Evolutionary conservation across 2,797 vertebrate genomes (phyloP), one percentile per base, ranked within the genome.

Genomic region (Aselliscus stoliczkanus): DNA sequence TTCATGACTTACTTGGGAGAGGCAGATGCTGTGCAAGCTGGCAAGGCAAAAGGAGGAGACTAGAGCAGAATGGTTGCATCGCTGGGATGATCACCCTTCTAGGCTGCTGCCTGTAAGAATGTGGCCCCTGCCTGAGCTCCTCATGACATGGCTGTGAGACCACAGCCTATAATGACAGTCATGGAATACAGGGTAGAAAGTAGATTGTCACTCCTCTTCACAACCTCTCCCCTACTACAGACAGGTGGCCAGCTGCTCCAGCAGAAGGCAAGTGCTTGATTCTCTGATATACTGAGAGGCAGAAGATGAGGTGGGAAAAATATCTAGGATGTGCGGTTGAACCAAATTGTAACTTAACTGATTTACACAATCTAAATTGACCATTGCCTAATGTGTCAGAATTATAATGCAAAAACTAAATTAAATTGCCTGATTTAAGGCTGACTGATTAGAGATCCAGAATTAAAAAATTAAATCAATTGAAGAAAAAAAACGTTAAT

Each of bases 331-430:
- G 39, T 13, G 12, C 21, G 60, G 8, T 27, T 42, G 52, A 70
- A 39, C 4, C 15, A 88, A 92, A 62, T 7, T 50, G 4, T 92
- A 80, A 73, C 50, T 42, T 92, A 80, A 73, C 50, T 42, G 37
- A 69, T 37, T n/a, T 75, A 58, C 0, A 18, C 7, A 56, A 25
- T 29, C 14, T 27, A 44, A 65, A 18, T 39, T 85, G 56, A 44
- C 14, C 76, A 44, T 67, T 27, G 77, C 12, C 67, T 60, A 12
- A 47, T 42, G 21, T 20, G 18, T 20, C 14, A 15, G 67, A 90
- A 87, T 70, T 65, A 47, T 85, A 73, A 62, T 83, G 31, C 18
- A 93, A 90, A 42, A 90, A 60, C 83, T 80, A 92, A 92, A 60
- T 87, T 80, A 92, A 92, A 64, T 47, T 69, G 29, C 12, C 44